phyloP scores from a whole-genome alignment of 2,888 invertebrate genomes.

The Ctena decussata region DNA sequence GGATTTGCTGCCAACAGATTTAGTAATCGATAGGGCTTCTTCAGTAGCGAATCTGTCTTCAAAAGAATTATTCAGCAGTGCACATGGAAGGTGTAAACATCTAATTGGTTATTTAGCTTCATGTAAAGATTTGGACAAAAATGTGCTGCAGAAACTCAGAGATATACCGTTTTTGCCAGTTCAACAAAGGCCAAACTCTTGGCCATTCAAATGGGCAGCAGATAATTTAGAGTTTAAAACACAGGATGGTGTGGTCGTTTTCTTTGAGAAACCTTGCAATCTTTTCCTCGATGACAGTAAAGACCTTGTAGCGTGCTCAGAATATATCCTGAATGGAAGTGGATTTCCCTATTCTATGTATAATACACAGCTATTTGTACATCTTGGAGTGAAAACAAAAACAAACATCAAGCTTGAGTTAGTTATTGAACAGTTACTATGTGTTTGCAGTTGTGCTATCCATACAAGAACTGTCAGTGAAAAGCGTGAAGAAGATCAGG shows the following conservation, averaged over 20 bases:
- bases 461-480: too few relatives aligned
- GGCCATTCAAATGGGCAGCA: slow-evolving; percentile 45
- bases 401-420: too few relatives aligned
- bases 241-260: too few relatives aligned
- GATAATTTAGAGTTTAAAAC: too few relatives aligned
- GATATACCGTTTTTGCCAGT: slow-evolving; percentile 53
- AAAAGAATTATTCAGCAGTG: neutral
- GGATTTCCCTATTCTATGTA: too few relatives aligned
- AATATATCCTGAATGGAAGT: neutral
- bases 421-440: too few relatives aligned
- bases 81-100: neutral
- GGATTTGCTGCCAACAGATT: neutral
- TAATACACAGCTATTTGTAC: too few relatives aligned
- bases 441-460: too few relatives aligned
- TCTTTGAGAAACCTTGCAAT: too few relatives aligned
- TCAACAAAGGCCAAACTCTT: slow-evolving; percentile 59
- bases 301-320: neutral
- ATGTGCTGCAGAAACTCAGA: neutral
- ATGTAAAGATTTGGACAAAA: neutral
- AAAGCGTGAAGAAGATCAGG: too few relatives aligned
- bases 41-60: neutral
- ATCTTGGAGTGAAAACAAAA: neutral
- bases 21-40: neutral
- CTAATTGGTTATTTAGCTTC: neutral
- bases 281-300: too few relatives aligned